phyloP scores from a whole-genome alignment of 2,888 invertebrate species.

The Leucozona laternaria region DNA sequence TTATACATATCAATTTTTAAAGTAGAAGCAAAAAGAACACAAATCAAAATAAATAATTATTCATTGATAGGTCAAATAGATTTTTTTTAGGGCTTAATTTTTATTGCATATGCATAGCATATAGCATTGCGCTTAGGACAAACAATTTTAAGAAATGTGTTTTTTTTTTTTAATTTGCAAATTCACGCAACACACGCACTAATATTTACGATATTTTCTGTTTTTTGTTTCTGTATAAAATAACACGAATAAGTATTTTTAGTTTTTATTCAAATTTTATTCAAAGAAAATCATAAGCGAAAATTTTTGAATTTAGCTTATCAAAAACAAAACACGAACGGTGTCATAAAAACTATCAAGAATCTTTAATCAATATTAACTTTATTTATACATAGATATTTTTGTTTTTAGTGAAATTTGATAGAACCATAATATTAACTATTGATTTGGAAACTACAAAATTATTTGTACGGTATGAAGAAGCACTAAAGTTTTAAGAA shows the following conservation, averaged over 20 bases:
- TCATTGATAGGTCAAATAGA: slow-evolving; percentile 46
- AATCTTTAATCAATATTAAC: background rate
- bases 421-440: background rate
- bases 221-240: background rate
- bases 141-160: slow-evolving; percentile 7
- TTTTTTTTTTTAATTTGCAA: slow-evolving; percentile 1
- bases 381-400: background rate
- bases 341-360: slow-evolving; percentile 76
- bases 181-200: slow-evolving; percentile 31
- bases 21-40: slow-evolving; percentile 10
- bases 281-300: background rate
- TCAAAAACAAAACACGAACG: slow-evolving; percentile 13
- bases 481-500: background rate
- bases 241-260: background rate
- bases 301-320: background rate
- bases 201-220: background rate
- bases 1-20: slow-evolving; percentile 62
- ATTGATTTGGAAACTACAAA: slow-evolving; percentile 9
- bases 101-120: slow-evolving; percentile 62
- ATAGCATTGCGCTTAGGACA: slow-evolving; percentile 52
- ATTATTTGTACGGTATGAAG: background rate
- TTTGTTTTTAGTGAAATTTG: background rate
- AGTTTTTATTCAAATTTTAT: background rate
- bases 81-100: slow-evolving; percentile 63
- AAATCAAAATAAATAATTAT: slow-evolving; percentile 41